Base-by-base conservation (phyloP, 2,113 vertebrate species). In the Oostethus manadensis region DNA sequence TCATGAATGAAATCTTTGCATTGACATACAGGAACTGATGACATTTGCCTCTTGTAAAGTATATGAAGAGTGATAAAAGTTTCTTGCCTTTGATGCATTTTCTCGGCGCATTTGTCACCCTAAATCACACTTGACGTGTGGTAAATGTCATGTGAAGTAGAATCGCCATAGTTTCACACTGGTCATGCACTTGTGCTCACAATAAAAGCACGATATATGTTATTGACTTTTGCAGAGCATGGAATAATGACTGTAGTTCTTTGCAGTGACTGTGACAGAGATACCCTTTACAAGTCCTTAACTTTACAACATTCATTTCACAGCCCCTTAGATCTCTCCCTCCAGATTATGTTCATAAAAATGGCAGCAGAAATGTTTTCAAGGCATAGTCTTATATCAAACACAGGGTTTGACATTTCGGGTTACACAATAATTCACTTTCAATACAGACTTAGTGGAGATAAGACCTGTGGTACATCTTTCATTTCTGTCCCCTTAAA, bases 181-280 rank as follows among this genome's bases (percentile, higher is more conserved):
- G 60, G 51, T 66, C 61, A 51, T 38, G 33, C 20, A 40, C 40
- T 9, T 33, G 62, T 53, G 54, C 56, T 45, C 58, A 49, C 17
- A 43, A 57, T 50, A 21, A 58, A 42, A 66, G 45, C 70, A 48
- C 63, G 74, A 61, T 74, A 65, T 48, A 2, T 29, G 62, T n/a
- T n/a, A n/a, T n/a, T n/a, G 54, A 8, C 11, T 65, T 65, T 64
- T 51, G 57, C 57, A 3, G 15, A 62, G 66, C 57, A 33, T 13
- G 26, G 62, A 81, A 71, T 69, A 62, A 43, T 51, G 44, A 64
- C 33, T 60, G 38, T 17, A 43, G 44, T 61, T 70, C 51, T 58
- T 15, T 59, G 42, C 40, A 47, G 15, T 8, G 21, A 29, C 29
- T 44, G 68, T 45, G 42, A 58, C 57, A 54, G 58, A 64, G 20